Evolutionary conservation across 2,797 vertebrate genomes (phyloP).

Genomic region (Parotocinclus haroldoi): DNA sequence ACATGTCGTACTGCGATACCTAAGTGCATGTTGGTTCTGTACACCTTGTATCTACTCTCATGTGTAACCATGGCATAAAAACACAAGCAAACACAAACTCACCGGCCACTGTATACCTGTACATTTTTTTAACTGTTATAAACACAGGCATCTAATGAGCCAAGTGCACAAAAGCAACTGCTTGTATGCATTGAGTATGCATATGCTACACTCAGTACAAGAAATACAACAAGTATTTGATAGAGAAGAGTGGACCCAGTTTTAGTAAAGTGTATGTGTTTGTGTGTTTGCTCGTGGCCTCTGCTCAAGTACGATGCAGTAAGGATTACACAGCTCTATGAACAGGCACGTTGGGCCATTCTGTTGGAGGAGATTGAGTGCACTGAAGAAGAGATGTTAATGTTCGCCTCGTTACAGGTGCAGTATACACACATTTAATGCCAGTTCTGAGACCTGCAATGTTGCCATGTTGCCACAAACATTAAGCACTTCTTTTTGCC

Average conservation of each 20-base stretch:
- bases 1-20: no score
- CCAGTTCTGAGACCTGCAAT: not conserved
- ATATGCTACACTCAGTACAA: not conserved
- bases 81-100: no score
- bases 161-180: no score
- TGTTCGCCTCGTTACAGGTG: constrained; percentile 97
- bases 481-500: constrained; percentile 1
- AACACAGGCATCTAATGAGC: no score
- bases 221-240: not conserved
- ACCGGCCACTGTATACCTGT: no score
- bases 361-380: constrained; percentile 95
- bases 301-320: constrained; percentile 86
- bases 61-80: no score
- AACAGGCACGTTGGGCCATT: constrained; percentile 94
- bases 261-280: not conserved
- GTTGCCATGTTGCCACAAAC: not conserved
- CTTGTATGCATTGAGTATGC: no score
- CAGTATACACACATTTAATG: not conserved
- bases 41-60: no score
- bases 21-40: no score
- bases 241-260: not conserved
- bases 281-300: constrained; percentile 4
- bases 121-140: no score
- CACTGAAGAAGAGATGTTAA: constrained; percentile 97
- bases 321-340: constrained; percentile 95